Evolutionary conservation across 2,888 invertebrate species (phyloP), one percentile per base, ranked within the genome.

Genomic region (Andrena marginata): DNA sequence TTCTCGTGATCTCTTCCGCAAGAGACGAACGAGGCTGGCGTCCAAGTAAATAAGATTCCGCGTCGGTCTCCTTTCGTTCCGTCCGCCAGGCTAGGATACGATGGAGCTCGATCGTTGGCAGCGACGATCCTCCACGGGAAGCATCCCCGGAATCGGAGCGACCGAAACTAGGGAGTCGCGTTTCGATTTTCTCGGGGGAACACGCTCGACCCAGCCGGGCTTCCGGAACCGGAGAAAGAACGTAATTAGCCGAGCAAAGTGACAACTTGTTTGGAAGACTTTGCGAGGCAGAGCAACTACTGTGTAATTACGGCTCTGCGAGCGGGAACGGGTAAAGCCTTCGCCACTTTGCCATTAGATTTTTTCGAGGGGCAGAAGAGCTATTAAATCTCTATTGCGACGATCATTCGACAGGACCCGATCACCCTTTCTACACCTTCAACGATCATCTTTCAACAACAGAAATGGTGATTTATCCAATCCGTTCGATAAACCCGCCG

Each of bases 41-140:
- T 56, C 59, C 51, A 16, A 82, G 72, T 72, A 82, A 82, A 82
- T 82, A 77, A 77, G 68, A 82, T 77, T 74, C 74, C 69, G 60
- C 13, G 31, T 56, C 70, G 33, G 69, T 73, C 59, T 59, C n/a
- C 26, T 42, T 59, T 33, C 51, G 35, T 31, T 70, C 23, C 54
- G 23, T 49, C 48, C 67, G 33, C 20, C 64, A 16, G 2, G 10
- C 16, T 42, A 42, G 23, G 51, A 42, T 49, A 16, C 10, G 23
- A n/a, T 20, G 7, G 35, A 3, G 3, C 29, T 7, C 69, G 75
- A 75, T 69, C 76, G 64, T 51, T 51, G 48, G 64, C 16, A 23
- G 23, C 65, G 51, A 54, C 77, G 73, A 62, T 26, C 51, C 35
- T 6, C 49, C n/a, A 7, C 29, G 51, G 29, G 62, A 56, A 62